Conservation (phyloP, 2,888 invertebrate genomes). For the Hirtodrosophila confusa region DNA sequence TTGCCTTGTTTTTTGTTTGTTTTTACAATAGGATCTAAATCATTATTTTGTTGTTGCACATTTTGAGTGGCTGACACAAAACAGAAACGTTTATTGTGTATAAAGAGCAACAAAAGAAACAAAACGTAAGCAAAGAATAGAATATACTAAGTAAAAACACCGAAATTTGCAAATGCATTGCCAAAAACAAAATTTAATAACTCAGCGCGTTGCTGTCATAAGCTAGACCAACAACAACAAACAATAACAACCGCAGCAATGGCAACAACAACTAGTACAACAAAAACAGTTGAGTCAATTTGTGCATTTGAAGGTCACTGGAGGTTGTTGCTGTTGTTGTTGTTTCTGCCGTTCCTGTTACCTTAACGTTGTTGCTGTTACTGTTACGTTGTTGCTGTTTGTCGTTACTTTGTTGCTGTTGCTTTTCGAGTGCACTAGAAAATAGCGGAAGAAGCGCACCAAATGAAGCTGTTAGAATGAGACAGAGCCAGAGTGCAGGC, state of each 20-base stretch:
- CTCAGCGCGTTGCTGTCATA: slow-evolving; percentile 54
- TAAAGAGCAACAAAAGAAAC: slow-evolving; percentile 36
- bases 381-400: slow-evolving; percentile 5
- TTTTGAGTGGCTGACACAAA: slow-evolving; percentile 48
- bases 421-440: slow-evolving; percentile 53
- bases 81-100: slow-evolving; percentile 45
- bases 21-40: slow-evolving; percentile 45
- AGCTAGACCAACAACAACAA: slow-evolving; percentile 32
- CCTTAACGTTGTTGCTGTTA: slow-evolving; percentile 3
- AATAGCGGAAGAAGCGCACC: slow-evolving; percentile 46
- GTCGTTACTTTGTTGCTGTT: slow-evolving; percentile 19
- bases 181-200: slow-evolving; percentile 64
- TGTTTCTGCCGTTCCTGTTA: not conserved
- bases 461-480: slow-evolving; percentile 22
- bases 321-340: not conserved
- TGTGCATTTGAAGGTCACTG: slow-evolving; percentile 64
- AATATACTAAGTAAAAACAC: slow-evolving; percentile 24
- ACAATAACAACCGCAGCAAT: slow-evolving; percentile 10
- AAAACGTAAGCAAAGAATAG: slow-evolving; percentile 18
- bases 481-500: slow-evolving; percentile 9
- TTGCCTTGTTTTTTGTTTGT: slow-evolving; percentile 6
- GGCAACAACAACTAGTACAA: slow-evolving; percentile 18
- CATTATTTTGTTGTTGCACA: slow-evolving; percentile 28
- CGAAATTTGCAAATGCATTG: slow-evolving; percentile 48
- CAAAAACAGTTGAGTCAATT: slow-evolving; percentile 62